A percentile compares a stretch with the other conserved stretches of the same genome.
phyloP scores from a whole-genome alignment of 2,797 vertebrate species.

The Pipistrellus pygmaeus region DNA sequence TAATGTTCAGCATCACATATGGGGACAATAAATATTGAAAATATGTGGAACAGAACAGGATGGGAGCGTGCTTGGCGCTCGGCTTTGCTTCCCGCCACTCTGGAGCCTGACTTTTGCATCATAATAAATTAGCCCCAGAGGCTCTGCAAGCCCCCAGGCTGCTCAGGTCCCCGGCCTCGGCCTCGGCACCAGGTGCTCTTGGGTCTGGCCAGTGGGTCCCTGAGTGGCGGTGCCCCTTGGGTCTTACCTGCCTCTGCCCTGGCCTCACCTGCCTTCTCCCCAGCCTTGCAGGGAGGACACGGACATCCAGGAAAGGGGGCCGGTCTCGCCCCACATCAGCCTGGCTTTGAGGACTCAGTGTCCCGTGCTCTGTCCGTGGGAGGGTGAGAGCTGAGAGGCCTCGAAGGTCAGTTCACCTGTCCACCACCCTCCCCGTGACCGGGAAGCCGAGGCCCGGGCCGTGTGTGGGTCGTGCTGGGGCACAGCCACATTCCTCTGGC shows the following conservation, averaged over 20 bases:
- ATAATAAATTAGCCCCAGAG: conserved; percentile 76
- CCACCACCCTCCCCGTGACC: neutral
- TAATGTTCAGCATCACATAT: conserved; percentile 84
- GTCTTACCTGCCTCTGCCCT: neutral
- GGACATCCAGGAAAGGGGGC: neutral
- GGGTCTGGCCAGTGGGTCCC: neutral
- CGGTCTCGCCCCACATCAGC: neutral
- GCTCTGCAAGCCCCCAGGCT: neutral
- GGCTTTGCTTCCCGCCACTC: conserved; percentile 73
- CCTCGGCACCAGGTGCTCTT: neutral
- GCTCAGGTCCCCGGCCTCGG: neutral
- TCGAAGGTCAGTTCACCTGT: neutral
- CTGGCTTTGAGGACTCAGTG: rapidly evolving
- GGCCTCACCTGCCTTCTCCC: neutral
- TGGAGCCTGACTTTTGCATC: conserved; percentile 80
- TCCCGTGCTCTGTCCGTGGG: neutral
- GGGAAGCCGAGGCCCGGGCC: rapidly evolving
- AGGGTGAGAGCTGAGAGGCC: neutral
- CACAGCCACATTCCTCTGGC: neutral
- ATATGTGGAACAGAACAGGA: conserved; percentile 83
- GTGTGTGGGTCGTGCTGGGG: rapidly evolving
- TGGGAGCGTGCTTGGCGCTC: conserved; percentile 81
- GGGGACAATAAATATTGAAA: conserved; percentile 85
- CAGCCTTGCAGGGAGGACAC: neutral
- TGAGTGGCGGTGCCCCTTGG: neutral